Evolutionary conservation across 2,888 invertebrate species (phyloP), one percentile per base, ranked within the genome.

Genomic region (Pammene aurita): DNA sequence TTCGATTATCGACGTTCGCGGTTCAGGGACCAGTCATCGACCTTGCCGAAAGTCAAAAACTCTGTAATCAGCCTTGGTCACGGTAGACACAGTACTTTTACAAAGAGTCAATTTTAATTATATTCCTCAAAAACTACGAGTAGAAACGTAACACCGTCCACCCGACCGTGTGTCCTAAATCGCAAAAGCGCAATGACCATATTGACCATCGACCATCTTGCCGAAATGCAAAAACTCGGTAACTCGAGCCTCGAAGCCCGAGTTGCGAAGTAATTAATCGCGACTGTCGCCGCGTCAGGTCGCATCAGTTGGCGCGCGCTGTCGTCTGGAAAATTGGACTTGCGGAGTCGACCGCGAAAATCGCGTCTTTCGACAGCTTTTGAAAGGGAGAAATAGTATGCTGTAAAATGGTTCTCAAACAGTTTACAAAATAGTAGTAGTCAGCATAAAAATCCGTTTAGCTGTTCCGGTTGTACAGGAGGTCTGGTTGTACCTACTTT

Each of bases 251-350:
- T 63, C n/a, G 55, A 57, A 41, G 66, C 67, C 55, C 67, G 38
- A 55, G 41, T 64, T 41, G 13, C 44, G 44, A 87, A 88, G 88
- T 90, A 89, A 90, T 90, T 89, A 89, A 89, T 89, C 87, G 87
- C 83, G 80, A 80, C 88, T 87, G 90, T 89, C 92, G 82, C 79
- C 87, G 80, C 86, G 90, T 90, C 90, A 83, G 80, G 81, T 80
- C 87, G 86, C 86, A 88, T 92, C 89, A 87, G 82, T 82, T 79
- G 84, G 78, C 76, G 79, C 79, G 77, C 72, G 80, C 90, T 82
- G 79, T 89, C 87, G 88, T 72, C 78, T 82, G 89, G 88, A 90
- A 92, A 92, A 91, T 91, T 90, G 88, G 80, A 87, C 84, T 81
- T 80, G 83, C 82, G 78, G 84, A 34, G 54, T 34, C 54, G 18